phyloP scores from a whole-genome alignment of 1,140 invertebrate species.

The Macrobrachium nipponense region DNA sequence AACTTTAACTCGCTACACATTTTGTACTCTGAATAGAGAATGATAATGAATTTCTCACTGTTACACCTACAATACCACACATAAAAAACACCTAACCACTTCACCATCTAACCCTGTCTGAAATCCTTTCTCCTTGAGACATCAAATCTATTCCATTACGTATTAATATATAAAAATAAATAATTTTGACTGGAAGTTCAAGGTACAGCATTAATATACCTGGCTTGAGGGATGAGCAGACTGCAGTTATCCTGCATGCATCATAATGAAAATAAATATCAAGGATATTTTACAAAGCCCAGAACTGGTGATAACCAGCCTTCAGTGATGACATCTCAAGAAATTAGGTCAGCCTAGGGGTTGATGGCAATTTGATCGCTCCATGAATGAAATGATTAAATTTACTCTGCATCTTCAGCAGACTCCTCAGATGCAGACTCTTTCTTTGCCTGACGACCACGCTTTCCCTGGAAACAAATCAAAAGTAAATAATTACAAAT shows the following conservation, averaged over 20 bases:
- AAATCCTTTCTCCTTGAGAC: constrained; percentile 22
- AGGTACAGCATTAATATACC: constrained; percentile 44
- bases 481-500: no score
- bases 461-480: constrained; percentile 31
- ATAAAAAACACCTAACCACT: constrained; percentile 15
- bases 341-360: not conserved
- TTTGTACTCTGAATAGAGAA: constrained; percentile 55
- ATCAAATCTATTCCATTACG: constrained; percentile 37
- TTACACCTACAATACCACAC: constrained; percentile 50
- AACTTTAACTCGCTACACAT: constrained; percentile 14
- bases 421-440: constrained; percentile 42
- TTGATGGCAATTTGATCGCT: not conserved
- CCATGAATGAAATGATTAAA: not conserved
- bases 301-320: no score
- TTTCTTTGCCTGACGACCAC: constrained; percentile 45
- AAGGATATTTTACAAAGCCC: no score
- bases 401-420: constrained; percentile 52
- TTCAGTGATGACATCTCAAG: no score
- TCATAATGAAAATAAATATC: no score
- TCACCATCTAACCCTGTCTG: constrained; percentile 42
- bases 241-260: no score
- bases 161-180: constrained; percentile 59
- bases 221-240: not conserved
- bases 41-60: constrained; percentile 29
- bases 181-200: constrained; percentile 56